Percentiles rank a stretch among this genome's conserved stretches.
These are phyloP conservation scores for Caenorhabditis sp. DNA, from an alignment of 2,888 invertebrate genomes.

Conservation along the genomic window DNA sequence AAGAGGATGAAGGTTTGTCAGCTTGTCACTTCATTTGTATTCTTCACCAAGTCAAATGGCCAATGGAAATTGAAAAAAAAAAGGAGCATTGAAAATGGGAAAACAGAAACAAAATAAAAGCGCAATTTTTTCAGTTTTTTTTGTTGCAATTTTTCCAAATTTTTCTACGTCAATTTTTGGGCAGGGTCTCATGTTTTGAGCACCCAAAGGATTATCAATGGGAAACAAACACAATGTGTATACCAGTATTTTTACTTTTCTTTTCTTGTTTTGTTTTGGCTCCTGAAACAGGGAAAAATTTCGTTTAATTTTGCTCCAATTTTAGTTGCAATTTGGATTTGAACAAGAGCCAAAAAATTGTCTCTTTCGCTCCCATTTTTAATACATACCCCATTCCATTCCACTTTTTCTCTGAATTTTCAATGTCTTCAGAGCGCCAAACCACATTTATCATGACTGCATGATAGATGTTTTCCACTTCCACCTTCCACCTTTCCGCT, in stretches of 20 bases:
- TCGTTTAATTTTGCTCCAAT: no score
- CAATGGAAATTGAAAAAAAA: not conserved
- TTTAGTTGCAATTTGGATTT: not conserved
- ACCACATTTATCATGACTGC: constrained; percentile 1
- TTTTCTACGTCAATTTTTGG: no score
- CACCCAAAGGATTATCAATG: constrained; percentile 37
- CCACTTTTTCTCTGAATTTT: not conserved
- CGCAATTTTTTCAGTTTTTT: constrained; percentile 1
- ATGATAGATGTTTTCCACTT: not conserved
- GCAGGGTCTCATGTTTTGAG: constrained; percentile 10
- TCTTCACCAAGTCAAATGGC: not conserved
- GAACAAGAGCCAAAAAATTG: not conserved
- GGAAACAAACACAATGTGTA: constrained; percentile 32
- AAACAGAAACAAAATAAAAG: constrained; percentile 10
- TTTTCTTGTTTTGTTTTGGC: not conserved
- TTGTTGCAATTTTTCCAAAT: constrained; percentile 3
- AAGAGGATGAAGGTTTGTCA: constrained; percentile 60
- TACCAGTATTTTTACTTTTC: not conserved
- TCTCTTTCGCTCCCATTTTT: no score
- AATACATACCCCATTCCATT: not conserved
- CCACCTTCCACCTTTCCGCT: not conserved
- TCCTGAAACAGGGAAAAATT: no score
- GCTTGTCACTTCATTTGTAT: not conserved
- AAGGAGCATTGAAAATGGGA: no score
- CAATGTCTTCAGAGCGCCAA: constrained; percentile 1